Percentiles rank a stretch among this genome's conserved stretches.
phyloP scores from a whole-genome alignment of 92 coral and sea anemone genomes.

The Ricordea florida region DNA sequence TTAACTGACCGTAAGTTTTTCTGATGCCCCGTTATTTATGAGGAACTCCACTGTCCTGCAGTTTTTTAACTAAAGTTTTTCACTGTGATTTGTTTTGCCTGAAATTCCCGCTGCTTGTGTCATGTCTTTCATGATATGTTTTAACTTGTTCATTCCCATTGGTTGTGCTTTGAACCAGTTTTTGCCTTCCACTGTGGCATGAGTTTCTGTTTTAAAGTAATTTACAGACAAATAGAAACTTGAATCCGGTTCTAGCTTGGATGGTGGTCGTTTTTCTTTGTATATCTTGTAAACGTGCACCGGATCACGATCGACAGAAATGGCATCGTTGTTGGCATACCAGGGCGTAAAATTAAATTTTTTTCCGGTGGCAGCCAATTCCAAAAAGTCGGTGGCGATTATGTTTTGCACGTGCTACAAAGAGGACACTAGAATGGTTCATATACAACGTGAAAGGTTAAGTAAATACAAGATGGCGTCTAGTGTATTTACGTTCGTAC shows the following conservation, averaged over 20 bases:
- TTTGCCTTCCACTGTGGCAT: not conserved
- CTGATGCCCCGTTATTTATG: not conserved
- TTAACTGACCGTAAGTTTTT: conserved; percentile 12
- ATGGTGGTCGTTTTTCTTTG: conserved; percentile 32
- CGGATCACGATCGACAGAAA: not conserved
- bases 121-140: conserved; percentile 8
- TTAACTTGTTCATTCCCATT: conserved; percentile 27
- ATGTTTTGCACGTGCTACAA: too few relatives aligned
- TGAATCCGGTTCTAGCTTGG: conserved; percentile 18
- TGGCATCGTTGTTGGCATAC: not conserved
- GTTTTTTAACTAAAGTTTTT: conserved; percentile 50
- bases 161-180: conserved; percentile 39
- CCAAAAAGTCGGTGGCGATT: too few relatives aligned
- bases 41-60: conserved; percentile 5
- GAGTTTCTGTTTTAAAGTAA: conserved; percentile 7
- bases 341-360: too few relatives aligned
- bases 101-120: conserved; percentile 3
- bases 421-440: too few relatives aligned
- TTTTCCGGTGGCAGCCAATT: too few relatives aligned
- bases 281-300: conserved; percentile 15
- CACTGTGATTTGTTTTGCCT: conserved; percentile 41
- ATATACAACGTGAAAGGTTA: too few relatives aligned
- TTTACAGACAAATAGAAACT: conserved; percentile 23
- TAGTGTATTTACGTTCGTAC: too few relatives aligned
- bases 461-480: too few relatives aligned